These are phyloP conservation scores for Tenthredo amoena DNA, from an alignment of 2,888 invertebrate genomes.

Conservation along the genomic window DNA sequence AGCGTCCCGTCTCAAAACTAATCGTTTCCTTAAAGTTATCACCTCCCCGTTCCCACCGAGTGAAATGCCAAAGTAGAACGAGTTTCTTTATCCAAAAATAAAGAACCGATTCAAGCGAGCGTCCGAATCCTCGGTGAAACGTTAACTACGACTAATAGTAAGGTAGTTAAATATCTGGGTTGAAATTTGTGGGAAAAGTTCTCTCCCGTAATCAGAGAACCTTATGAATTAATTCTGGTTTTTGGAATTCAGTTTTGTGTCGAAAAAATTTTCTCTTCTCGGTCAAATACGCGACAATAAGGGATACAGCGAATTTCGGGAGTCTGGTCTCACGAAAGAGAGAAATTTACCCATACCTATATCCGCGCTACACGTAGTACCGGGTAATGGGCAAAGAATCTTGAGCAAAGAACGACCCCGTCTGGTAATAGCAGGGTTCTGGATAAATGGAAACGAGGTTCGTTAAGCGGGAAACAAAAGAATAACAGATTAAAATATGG, in stretches of 20 bases:
- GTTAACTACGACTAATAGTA: not conserved
- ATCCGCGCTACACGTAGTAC: not conserved
- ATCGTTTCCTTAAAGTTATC: constrained; percentile 17
- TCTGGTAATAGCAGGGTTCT: constrained; percentile 32
- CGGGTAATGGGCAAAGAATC: constrained; percentile 38
- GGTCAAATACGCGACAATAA: not conserved
- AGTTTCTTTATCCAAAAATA: not conserved
- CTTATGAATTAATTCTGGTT: not conserved
- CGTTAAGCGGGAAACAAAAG: constrained; percentile 42
- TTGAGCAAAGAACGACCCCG: constrained; percentile 19
- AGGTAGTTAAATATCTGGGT: not conserved
- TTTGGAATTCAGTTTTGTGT: not conserved
- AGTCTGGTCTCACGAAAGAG: not conserved
- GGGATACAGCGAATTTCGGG: not conserved
- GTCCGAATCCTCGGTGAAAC: not conserved
- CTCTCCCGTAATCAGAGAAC: not conserved
- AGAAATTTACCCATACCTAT: not conserved
- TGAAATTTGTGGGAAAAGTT: not conserved
- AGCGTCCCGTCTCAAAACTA: not conserved
- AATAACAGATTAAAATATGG: constrained; percentile 47
- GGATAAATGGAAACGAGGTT: constrained; percentile 46
- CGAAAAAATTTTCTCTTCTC: not conserved
- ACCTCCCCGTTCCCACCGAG: not conserved
- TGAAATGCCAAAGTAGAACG: not conserved
- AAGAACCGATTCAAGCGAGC: not conserved